Evolutionary conservation across 2,797 vertebrate genomes (phyloP).

Genomic region (Oreochromis grahami): DNA sequence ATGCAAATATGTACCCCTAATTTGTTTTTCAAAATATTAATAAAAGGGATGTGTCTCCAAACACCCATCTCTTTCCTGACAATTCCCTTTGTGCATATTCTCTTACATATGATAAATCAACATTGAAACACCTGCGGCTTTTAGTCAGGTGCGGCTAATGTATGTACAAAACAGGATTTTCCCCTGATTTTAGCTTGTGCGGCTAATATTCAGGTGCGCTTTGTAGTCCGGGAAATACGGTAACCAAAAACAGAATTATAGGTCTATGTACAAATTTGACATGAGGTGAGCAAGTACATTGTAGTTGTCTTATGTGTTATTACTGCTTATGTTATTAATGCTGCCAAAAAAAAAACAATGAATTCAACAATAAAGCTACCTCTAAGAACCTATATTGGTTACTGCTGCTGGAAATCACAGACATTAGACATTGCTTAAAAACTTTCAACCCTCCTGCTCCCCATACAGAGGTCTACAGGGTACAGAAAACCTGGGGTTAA

Average conservation of each 20-base stretch:
- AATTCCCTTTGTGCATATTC: no score
- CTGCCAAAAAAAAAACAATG: neutral
- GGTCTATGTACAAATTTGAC: neutral
- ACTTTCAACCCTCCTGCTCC: neutral
- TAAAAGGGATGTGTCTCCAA: no score
- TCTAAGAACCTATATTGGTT: neutral
- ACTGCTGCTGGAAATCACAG: neutral
- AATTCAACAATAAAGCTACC: neutral
- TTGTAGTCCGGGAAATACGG: no score
- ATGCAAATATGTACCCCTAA: no score
- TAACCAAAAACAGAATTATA: neutral
- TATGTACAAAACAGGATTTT: no score
- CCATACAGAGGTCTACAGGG: neutral
- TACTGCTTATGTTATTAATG: neutral
- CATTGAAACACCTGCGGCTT: no score
- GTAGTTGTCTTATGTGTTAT: neutral
- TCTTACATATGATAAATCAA: no score
- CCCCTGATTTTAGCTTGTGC: no score
- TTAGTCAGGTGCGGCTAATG: no score
- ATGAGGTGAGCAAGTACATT: neutral
- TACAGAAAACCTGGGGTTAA: neutral
- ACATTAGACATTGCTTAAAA: neutral
- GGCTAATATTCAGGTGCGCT: no score
- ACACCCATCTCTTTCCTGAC: no score
- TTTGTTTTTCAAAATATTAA: no score